phyloP scores from a whole-genome alignment of 2,113 vertebrate genomes.

The Pollachius pollachius region DNA sequence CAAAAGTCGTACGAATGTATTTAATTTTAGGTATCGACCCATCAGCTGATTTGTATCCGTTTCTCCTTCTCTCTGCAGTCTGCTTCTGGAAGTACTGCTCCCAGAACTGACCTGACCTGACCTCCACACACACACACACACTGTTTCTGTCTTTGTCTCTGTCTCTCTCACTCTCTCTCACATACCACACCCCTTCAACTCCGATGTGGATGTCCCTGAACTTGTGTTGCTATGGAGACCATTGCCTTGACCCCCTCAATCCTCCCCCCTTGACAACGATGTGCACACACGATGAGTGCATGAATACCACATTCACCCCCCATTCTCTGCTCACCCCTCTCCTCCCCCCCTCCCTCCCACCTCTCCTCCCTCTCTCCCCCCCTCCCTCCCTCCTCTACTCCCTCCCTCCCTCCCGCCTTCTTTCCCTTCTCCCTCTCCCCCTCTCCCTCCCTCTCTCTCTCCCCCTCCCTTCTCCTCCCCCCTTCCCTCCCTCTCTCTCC shows the following conservation, averaged over 20 bases:
- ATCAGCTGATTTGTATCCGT: not conserved
- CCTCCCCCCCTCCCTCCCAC: not conserved
- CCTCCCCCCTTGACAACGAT: slow-evolving; percentile 30
- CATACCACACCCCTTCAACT: not conserved
- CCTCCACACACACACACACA: not conserved
- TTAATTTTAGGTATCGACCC: no score
- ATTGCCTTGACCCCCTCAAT: slow-evolving; percentile 19
- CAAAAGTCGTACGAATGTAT: not conserved
- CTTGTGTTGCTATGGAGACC: slow-evolving; percentile 25
- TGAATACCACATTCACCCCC: slow-evolving; percentile 25
- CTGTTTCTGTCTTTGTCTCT: no score
- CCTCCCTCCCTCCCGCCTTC: no score
- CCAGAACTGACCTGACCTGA: slow-evolving; percentile 66
- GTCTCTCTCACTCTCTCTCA: no score
- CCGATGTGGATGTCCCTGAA: not conserved
- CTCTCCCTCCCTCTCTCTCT: no score
- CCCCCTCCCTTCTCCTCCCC: no score
- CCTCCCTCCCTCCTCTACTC: no score
- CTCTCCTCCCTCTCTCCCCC: no score
- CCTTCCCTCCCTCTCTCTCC: no score
- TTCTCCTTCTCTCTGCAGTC: slow-evolving; percentile 56
- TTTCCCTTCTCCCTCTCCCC: no score
- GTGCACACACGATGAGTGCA: slow-evolving; percentile 36
- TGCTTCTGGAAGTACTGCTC: slow-evolving; percentile 82
- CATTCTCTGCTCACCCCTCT: no score